Evolutionary conservation across 2,113 vertebrate genomes (phyloP), one percentile per base, ranked within the genome.

Genomic region (Emydura subglobosa): DNA sequence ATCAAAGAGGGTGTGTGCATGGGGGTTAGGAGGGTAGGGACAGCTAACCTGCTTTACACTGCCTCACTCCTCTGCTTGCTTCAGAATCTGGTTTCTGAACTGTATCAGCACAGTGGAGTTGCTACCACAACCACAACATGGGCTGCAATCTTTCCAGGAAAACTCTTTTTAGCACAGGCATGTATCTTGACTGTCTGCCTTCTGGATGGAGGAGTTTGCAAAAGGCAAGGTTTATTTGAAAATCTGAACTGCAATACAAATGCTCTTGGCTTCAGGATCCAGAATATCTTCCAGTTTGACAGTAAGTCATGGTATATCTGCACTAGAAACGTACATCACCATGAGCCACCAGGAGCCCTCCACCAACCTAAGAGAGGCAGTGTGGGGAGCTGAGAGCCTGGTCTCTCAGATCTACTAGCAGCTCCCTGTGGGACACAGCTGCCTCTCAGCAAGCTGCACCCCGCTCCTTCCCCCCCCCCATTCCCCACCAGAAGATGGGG

Each of bases 11-110:
- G 31, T 8, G 47, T 47, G 47, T 6, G 8, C 47, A 6, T 34
- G 29, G 31, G 27, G 49, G 74, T 0, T 0, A 0, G 22, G 1
- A 1, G 6, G 82, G 50, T 19, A 39, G 22, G 86, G n/a, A 27
- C 11, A 59, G 76, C 44, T 2, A 1, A 5, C 22, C n/a, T 42
- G 78, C 72, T 54, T 83, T 68, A 25, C 2, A 57, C 76, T 79
- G 78, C 68, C 85, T 11, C 51, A 1, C 4, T n/a, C 5, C 5
- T 2, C 25, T 44, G 0, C 51, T 2, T 5, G n/a, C 50, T 6
- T 1, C 22, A 10, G 24, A 25, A 82, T 3, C n/a, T 14, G 7
- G 44, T 3, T 53, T 3, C 53, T 31, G 79, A 79, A 5, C 53
- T 1, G 51, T 21, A 86, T 27, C 5, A 7, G 57, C 1, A 0